Evolutionary conservation across 1,140 invertebrate genomes (phyloP).

Genomic region (Drosophila busckii): DNA sequence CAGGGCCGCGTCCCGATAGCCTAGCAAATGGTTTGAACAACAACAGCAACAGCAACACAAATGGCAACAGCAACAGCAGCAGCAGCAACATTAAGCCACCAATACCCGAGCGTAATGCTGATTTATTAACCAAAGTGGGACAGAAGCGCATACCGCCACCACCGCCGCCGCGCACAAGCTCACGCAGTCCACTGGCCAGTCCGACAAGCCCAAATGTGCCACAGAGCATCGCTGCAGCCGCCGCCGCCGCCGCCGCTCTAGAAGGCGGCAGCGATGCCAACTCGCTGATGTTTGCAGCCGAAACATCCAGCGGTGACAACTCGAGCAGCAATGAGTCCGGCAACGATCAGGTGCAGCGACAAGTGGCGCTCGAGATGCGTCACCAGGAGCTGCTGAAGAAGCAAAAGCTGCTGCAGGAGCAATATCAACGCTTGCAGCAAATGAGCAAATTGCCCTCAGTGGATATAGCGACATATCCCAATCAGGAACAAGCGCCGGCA

Average conservation of each 20-base stretch:
- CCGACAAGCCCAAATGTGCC: conserved; percentile 85
- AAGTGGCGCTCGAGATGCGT: conserved; percentile 88
- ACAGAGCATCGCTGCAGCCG: conserved; percentile 73
- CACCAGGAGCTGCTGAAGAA: conserved; percentile 92
- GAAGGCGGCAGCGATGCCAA: conserved; percentile 1
- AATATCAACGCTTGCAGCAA: conserved; percentile 91
- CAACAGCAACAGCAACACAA: too few relatives aligned
- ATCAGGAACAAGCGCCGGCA: too few relatives aligned
- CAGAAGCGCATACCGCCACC: conserved; percentile 89
- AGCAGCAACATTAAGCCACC: conserved; percentile 83
- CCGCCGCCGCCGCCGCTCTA: conserved; percentile 40
- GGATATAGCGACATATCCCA: conserved; percentile 80
- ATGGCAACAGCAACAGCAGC: conserved; percentile 13
- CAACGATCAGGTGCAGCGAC: conserved; percentile 83
- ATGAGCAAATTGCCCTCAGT: conserved; percentile 86
- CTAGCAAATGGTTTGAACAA: conserved; percentile 23
- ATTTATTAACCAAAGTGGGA: conserved; percentile 83
- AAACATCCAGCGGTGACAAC: conserved; percentile 65
- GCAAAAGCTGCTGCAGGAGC: conserved; percentile 91
- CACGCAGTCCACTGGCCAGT: conserved; percentile 89
- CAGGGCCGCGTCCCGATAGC: conserved; percentile 77
- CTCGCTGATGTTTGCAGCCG: conserved; percentile 28
- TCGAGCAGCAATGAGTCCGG: conserved; percentile 83
- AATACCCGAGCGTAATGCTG: conserved; percentile 87
- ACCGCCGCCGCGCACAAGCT: conserved; percentile 90